Conservation (phyloP, 2,797 vertebrate species). For the Oreortyx pictus region DNA sequence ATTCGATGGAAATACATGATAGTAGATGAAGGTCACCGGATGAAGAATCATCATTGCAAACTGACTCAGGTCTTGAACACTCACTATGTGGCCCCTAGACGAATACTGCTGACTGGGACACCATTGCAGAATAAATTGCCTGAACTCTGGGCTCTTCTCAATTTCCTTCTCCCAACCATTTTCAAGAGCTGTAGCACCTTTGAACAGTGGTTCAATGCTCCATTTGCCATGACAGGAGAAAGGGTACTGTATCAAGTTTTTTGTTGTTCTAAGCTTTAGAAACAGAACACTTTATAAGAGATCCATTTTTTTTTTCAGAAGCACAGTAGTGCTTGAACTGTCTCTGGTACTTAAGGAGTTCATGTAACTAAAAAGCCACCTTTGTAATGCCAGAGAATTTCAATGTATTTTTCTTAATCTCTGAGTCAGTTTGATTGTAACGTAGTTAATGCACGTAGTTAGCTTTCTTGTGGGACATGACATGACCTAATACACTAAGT, state of each 20-base stretch:
- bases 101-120: conserved; percentile 94
- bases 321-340: background rate
- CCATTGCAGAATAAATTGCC: conserved; percentile 96
- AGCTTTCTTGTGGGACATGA: background rate
- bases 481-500: background rate
- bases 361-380: background rate
- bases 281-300: background rate
- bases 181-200: conserved; percentile 99
- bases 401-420: background rate
- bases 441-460: background rate
- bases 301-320: background rate
- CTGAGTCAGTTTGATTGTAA: background rate
- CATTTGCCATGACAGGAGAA: conserved; percentile 98
- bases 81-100: conserved; percentile 94
- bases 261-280: background rate
- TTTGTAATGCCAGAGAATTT: background rate
- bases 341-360: background rate
- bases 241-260: conserved; percentile 80
- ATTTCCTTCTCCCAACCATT: conserved; percentile 97
- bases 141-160: conserved; percentile 96
- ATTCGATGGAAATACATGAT: conserved; percentile 99
- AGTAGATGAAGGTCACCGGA: conserved; percentile 96
- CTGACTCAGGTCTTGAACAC: conserved; percentile 97
- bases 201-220: conserved; percentile 98
- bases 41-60: conserved; percentile 99